phyloP scores from a whole-genome alignment of 1,140 invertebrate species.

The Aphidius gifuensis region DNA sequence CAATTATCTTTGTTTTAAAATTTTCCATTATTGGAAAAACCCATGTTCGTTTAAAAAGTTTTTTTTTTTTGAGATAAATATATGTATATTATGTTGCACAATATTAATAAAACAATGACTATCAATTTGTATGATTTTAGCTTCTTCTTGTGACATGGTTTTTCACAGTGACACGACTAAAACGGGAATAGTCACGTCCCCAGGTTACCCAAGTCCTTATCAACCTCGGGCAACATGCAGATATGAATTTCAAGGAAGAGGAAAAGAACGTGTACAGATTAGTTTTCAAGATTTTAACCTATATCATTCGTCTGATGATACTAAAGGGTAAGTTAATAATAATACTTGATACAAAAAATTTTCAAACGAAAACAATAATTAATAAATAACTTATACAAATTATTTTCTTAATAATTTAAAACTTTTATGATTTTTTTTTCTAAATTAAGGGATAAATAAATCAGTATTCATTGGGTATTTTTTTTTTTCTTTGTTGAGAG shows the following conservation, averaged over 20 bases:
- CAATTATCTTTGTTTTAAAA: no score
- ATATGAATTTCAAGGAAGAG: constrained; percentile 80
- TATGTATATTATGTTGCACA: no score
- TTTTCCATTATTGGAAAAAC: no score
- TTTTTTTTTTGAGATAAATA: no score
- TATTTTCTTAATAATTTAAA: not conserved
- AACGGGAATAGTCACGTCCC: constrained; percentile 76
- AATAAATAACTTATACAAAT: constrained; percentile 48
- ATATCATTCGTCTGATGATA: constrained; percentile 57
- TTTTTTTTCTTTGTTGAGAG: no score
- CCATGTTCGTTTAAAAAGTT: no score
- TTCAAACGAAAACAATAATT: no score
- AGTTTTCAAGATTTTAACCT: constrained; percentile 74
- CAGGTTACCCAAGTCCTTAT: constrained; percentile 73
- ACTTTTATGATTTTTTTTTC: no score
- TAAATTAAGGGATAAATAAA: no score
- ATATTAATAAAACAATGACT: no score
- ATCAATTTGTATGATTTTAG: constrained; percentile 58
- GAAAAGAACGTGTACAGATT: constrained; percentile 74
- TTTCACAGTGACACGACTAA: constrained; percentile 77
- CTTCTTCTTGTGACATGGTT: constrained; percentile 71
- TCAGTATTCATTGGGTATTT: no score
- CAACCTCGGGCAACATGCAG: constrained; percentile 71
- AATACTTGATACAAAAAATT: no score
- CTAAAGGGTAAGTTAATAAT: constrained; percentile 52